phyloP scores from a whole-genome alignment of 2,888 invertebrate species.

The Unio delphinus region DNA sequence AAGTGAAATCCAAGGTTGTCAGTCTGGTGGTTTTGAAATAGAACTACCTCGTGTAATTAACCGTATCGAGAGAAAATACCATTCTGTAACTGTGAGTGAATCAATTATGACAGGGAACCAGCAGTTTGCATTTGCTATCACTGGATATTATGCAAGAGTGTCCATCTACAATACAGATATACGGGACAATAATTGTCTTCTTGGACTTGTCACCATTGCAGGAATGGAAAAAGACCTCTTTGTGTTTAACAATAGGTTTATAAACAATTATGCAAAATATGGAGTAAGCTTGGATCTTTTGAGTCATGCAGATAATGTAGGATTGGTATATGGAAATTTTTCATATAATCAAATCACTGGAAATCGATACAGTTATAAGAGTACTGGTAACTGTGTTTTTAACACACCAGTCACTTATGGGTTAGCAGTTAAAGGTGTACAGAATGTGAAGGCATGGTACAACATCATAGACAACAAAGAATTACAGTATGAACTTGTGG shows the following conservation, averaged over 20 bases:
- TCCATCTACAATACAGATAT: conserved; percentile 90
- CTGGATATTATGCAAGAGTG: conserved; percentile 92
- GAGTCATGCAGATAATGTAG: conserved; percentile 87
- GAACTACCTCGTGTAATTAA: conserved; percentile 86
- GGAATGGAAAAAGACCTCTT: conserved; percentile 98
- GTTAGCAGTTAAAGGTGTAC: conserved; percentile 93
- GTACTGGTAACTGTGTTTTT: conserved; percentile 22
- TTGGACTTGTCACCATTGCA: conserved; percentile 71
- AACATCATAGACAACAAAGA: conserved; percentile 84
- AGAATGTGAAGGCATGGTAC: conserved; percentile 90
- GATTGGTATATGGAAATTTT: conserved; percentile 81
- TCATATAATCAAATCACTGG: conserved; percentile 52
- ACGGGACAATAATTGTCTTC: conserved; percentile 84
- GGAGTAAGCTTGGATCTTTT: conserved; percentile 90
- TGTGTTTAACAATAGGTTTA: conserved; percentile 85
- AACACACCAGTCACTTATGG: conserved; percentile 77
- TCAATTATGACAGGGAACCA: conserved; percentile 90
- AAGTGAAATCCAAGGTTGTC: conserved; percentile 88
- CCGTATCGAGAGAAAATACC: conserved; percentile 70
- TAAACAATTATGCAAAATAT: conserved; percentile 84
- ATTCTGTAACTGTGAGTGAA: conserved; percentile 89
- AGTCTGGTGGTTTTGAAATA: conserved; percentile 88
- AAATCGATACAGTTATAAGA: conserved; percentile 43
- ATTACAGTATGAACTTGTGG: conserved; percentile 87
- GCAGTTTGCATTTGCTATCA: conserved; percentile 87